phyloP scores from a whole-genome alignment of 2,797 vertebrate species.

The Sebastes kiyomatsui region DNA sequence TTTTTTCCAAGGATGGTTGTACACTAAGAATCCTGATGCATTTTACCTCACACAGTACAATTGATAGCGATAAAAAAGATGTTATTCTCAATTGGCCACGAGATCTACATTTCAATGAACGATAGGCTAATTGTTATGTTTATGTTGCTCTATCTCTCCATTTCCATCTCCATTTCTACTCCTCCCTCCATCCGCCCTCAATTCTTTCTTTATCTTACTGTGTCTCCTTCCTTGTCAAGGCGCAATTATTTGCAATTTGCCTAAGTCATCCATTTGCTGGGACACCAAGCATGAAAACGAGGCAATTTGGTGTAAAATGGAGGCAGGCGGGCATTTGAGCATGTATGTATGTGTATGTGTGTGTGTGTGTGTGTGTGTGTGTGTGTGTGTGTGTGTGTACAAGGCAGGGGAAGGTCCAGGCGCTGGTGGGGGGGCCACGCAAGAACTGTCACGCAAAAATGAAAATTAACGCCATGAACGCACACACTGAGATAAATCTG shows the following conservation, averaged over 20 bases:
- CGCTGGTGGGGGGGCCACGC: conserved; percentile 88
- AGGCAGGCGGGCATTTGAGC: conserved; percentile 86
- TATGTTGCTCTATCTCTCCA: conserved; percentile 87
- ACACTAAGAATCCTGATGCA: not conserved
- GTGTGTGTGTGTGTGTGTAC: not conserved
- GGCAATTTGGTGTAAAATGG: conserved; percentile 99
- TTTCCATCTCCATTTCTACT: conserved; percentile 69
- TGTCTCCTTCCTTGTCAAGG: conserved; percentile 92
- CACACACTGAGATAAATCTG: conserved; percentile 73
- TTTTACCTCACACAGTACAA: conserved; percentile 6
- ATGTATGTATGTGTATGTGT: conserved; percentile 18
- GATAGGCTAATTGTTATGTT: conserved; percentile 96
- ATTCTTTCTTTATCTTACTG: conserved; percentile 84
- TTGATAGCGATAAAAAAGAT: conserved; percentile 29
- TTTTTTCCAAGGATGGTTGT: not conserved
- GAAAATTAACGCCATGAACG: conserved; percentile 89
- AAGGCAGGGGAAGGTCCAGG: conserved; percentile 87
- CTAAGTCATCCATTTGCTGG: conserved; percentile 99
- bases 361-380: not conserved
- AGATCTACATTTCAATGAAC: conserved; percentile 92
- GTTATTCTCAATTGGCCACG: conserved; percentile 39
- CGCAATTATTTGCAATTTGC: conserved; percentile 99
- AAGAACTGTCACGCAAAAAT: conserved; percentile 89
- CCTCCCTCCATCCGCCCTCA: conserved; percentile 69
- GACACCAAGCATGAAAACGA: conserved; percentile 99